Evolutionary conservation across 2,797 vertebrate species (phyloP).

Genomic region (Pterois miles): DNA sequence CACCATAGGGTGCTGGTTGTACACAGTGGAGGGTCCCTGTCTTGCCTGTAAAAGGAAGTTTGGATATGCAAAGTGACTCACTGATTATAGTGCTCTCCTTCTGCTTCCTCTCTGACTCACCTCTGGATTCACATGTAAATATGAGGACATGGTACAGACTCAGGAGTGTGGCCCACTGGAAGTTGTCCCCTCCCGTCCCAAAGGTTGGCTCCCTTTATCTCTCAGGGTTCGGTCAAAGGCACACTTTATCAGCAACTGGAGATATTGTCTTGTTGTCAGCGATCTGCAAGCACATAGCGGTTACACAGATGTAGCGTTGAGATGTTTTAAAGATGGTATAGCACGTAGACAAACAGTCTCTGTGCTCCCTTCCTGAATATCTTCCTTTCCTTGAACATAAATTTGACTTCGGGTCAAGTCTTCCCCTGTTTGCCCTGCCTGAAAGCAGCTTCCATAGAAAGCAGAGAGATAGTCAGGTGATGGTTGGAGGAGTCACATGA

Average conservation of each 20-base stretch:
- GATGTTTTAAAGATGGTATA: constrained; percentile 36
- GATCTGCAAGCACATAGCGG: constrained; percentile 14
- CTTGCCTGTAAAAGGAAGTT: constrained; percentile 74
- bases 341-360: constrained; percentile 42
- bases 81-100: constrained; percentile 56
- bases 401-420: constrained; percentile 58
- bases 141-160: constrained; percentile 46
- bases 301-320: constrained; percentile 15
- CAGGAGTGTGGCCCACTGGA: constrained; percentile 4
- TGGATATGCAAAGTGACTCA: constrained; percentile 71
- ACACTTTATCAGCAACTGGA: constrained; percentile 49
- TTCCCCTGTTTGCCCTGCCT: constrained; percentile 50
- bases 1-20: constrained; percentile 40
- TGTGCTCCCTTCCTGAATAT: constrained; percentile 28
- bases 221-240: constrained; percentile 55
- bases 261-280: constrained; percentile 50
- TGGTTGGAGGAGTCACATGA: constrained; percentile 77
- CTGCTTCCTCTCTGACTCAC: constrained; percentile 69
- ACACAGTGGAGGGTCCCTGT: constrained; percentile 23
- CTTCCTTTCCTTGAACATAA: constrained; percentile 52
- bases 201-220: constrained; percentile 69
- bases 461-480: constrained; percentile 74
- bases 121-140: constrained; percentile 72
- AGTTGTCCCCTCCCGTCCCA: constrained; percentile 56
- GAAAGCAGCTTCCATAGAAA: constrained; percentile 63